phyloP scores from a whole-genome alignment of 2,113 vertebrate species.

The Cervus canadensis region DNA sequence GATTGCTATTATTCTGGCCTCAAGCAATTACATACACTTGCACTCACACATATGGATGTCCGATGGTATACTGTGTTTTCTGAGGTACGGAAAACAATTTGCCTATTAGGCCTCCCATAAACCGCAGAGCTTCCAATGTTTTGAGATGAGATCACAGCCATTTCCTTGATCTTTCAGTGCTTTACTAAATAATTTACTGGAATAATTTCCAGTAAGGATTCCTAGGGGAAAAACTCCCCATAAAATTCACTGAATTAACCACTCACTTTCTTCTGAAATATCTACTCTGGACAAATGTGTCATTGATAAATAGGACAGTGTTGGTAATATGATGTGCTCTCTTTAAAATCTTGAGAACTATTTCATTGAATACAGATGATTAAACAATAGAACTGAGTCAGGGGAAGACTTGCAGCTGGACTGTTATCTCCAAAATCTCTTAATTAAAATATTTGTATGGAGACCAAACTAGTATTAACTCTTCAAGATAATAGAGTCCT shows the following conservation, averaged over 20 bases:
- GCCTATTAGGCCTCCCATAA: not conserved
- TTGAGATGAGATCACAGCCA: constrained; percentile 40
- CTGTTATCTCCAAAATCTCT: not conserved
- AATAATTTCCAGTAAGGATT: constrained; percentile 28
- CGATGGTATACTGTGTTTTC: not conserved
- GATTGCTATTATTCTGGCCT: not conserved
- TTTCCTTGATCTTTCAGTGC: constrained; percentile 48
- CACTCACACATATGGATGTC: not conserved
- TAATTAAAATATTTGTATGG: not conserved
- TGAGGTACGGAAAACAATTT: not conserved
- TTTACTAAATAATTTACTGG: constrained; percentile 62
- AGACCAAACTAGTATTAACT: not conserved
- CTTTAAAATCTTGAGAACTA: constrained; percentile 19
- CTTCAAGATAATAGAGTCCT: not conserved
- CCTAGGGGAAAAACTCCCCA: constrained; percentile 13
- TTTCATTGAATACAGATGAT: not conserved
- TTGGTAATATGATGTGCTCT: not conserved
- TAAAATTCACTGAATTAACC: constrained; percentile 38
- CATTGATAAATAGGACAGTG: not conserved
- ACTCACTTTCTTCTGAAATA: constrained; percentile 20
- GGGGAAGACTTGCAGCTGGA: not conserved
- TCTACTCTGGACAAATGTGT: constrained; percentile 26
- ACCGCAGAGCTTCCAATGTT: constrained; percentile 33
- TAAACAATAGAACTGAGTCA: not conserved
- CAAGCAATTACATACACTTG: not conserved